Conservation (phyloP, 2,797 vertebrate genomes). For the Syndactyla subalaris region DNA sequence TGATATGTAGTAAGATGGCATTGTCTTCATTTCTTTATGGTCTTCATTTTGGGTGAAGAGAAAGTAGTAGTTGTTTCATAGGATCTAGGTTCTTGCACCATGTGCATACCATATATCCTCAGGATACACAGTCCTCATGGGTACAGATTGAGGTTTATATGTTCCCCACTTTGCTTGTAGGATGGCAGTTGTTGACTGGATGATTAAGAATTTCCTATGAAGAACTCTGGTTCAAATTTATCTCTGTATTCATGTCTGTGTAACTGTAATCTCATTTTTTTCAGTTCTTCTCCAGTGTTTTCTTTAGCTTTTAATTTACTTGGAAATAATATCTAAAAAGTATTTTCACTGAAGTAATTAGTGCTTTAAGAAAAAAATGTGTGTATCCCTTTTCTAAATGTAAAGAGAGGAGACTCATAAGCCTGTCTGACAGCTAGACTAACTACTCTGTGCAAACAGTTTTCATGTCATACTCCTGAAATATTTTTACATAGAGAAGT, state of each 20-base stretch:
- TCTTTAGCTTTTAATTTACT: slow-evolving; percentile 26
- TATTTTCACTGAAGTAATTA: background rate
- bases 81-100: background rate
- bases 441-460: background rate
- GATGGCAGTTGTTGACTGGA: background rate
- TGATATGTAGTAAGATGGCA: background rate
- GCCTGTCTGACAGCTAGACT: background rate
- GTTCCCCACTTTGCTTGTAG: background rate
- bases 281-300: background rate
- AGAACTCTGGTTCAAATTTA: slow-evolving; percentile 4
- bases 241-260: background rate
- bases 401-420: background rate
- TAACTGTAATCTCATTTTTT: background rate
- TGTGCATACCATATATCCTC: background rate
- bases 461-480: slow-evolving; percentile 1
- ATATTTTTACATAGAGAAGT: background rate
- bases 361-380: background rate
- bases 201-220: background rate
- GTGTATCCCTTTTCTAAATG: background rate
- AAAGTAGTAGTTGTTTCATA: background rate
- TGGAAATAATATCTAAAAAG: background rate
- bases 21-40: background rate
- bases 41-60: background rate
- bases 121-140: background rate
- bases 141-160: background rate